A percentile compares a stretch with the other conserved stretches of the same genome.
phyloP scores from a whole-genome alignment of 2,113 vertebrate genomes.

The Synchiropus splendidus region DNA sequence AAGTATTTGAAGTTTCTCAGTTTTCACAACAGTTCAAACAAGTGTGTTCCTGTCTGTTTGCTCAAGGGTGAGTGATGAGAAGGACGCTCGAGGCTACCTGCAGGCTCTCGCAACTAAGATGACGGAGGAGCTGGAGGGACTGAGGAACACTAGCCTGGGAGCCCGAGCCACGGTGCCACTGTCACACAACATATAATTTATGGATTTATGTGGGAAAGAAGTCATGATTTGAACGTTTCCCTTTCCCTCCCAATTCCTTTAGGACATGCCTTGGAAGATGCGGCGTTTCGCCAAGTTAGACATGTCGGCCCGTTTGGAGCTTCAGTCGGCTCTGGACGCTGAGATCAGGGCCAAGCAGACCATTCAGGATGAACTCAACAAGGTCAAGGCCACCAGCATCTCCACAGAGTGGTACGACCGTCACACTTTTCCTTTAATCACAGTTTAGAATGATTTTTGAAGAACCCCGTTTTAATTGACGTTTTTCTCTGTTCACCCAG shows the following conservation, averaged over 20 bases:
- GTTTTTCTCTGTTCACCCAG: conserved; percentile 50
- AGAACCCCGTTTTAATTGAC: neutral
- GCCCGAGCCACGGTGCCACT: conserved; percentile 82
- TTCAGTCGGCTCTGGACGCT: conserved; percentile 92
- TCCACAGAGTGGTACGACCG: conserved; percentile 84
- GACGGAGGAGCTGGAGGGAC: conserved; percentile 92
- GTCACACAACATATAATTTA: neutral
- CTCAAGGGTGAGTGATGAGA: conserved; percentile 95
- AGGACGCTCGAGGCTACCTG: conserved; percentile 94
- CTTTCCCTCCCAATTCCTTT: neutral
- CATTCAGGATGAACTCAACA: conserved; percentile 94
- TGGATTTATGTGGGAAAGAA: neutral
- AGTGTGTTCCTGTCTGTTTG: conserved; percentile 5
- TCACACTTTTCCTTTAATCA: too few species aligned
- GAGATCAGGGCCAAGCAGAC: conserved; percentile 95
- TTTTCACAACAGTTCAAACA: neutral
- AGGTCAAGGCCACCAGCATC: conserved; percentile 88
- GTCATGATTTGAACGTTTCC: neutral
- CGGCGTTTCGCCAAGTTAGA: conserved; percentile 94
- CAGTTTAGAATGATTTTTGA: neutral
- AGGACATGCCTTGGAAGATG: conserved; percentile 99
- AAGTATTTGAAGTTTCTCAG: neutral
- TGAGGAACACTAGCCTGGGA: conserved; percentile 91
- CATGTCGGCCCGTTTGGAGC: conserved; percentile 94
- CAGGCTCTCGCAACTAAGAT: conserved; percentile 97